Evolutionary conservation across 2,888 invertebrate species (phyloP).

Genomic region (Lycophotia porphyrea): DNA sequence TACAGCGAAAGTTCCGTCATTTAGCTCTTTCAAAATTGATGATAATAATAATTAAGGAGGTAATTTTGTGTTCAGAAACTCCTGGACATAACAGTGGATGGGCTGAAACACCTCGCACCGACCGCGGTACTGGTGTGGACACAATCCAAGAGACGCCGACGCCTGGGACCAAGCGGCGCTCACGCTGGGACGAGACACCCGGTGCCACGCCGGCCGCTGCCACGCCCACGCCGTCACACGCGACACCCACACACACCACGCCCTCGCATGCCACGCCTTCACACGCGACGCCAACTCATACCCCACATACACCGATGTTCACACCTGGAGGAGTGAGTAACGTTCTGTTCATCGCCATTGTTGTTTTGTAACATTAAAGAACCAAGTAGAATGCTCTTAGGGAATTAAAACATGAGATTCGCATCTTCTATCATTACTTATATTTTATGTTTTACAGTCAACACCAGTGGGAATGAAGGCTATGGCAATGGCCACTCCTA

Average conservation of each 20-base stretch:
- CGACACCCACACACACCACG: constrained; percentile 93
- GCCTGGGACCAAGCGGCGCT: constrained; percentile 98
- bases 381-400: neutral
- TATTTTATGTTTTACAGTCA: constrained; percentile 77
- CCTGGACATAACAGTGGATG: constrained; percentile 99
- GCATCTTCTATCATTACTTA: neutral
- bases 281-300: constrained; percentile 90
- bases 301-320: constrained; percentile 92
- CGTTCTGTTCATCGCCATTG: neutral
- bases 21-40: neutral
- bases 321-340: constrained; percentile 94
- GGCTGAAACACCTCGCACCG: constrained; percentile 99
- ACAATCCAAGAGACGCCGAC: constrained; percentile 97
- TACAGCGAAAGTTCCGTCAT: no score
- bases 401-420: neutral
- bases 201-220: constrained; percentile 94
- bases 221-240: constrained; percentile 93
- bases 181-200: constrained; percentile 99
- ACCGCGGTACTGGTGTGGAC: constrained; percentile 94
- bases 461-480: constrained; percentile 98
- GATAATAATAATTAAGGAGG: neutral
- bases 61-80: constrained; percentile 92
- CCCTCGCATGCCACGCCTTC: constrained; percentile 94
- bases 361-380: neutral
- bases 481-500: constrained; percentile 99